Evolutionary conservation across 2,888 invertebrate genomes (phyloP), one percentile per base, ranked within the genome.

Genomic region (Brassicogethes aeneus): DNA sequence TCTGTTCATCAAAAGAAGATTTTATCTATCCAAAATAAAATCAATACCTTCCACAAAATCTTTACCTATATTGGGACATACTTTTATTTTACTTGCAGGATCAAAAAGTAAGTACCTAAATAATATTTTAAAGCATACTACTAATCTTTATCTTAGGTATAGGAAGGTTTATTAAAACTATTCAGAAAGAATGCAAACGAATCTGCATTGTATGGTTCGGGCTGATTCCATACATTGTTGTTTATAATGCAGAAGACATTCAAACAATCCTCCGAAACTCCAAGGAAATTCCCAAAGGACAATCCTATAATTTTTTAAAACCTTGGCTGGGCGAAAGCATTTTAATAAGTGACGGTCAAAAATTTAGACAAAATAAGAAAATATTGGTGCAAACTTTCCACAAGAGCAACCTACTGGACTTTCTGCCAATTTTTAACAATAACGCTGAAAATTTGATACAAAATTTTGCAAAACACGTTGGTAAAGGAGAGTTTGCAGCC

Each of bases 261-360:
- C 54, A 54, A 43, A 45, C 50, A 3, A 33, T 56, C 5, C 34
- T 56, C 8, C 44, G 45, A 40, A 34, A 45, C 14, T 48, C 45
- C 2, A 38, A 40, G 15, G 40, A 40, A 12, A 23, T 23, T 10
- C 23, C 23, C 23, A 23, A 23, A 23, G 23, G 23, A 23, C 5
- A 23, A 5, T 7, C 23, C 23, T 56, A 56, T 34, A 34, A 42
- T 13, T 54, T 46, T 23, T 31, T 55, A 10, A 45, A 40, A 17
- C 51, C 54, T 1, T 56, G 55, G 53, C 30, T 56, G 12, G 56
- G 56, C 13, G 52, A 54, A 15, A 51, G 55, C 36, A 43, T 55
- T 15, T 37, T 56, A 8, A 31, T 53, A 30, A 53, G 51, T 42
- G 36, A 41, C 16, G 55, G 55, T 49, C 17, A 37, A 1, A 55